phyloP scores from a whole-genome alignment of 2,797 vertebrate species.

The Lagocephalus sceleratus region DNA sequence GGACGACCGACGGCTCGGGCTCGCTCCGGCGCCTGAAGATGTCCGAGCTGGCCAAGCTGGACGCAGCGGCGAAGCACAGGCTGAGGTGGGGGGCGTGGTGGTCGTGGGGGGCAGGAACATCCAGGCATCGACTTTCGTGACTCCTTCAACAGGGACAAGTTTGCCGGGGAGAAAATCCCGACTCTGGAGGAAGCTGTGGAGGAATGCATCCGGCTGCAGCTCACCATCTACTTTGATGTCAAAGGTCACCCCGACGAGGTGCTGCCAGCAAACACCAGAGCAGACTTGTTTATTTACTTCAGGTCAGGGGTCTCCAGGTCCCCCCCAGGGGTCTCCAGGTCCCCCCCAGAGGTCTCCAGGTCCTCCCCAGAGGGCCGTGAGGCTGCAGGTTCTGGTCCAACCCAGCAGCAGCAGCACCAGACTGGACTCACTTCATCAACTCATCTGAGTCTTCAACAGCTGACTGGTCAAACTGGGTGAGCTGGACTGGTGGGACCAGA shows the following conservation, averaged over 20 bases:
- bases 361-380: no score
- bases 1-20: conserved; percentile 89
- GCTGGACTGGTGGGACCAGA: no score
- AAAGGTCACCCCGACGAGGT: conserved; percentile 94
- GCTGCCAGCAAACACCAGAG: conserved; percentile 22
- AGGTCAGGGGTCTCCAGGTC: no score
- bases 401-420: no score
- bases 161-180: conserved; percentile 87
- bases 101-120: no score
- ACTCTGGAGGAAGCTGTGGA: conserved; percentile 88
- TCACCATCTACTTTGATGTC: conserved; percentile 93
- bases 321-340: no score
- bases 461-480: no score
- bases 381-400: no score
- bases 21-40: conserved; percentile 79
- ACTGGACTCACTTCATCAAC: no score
- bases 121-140: not conserved
- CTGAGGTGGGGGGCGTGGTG: conserved; percentile 72
- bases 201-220: conserved; percentile 83
- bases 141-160: conserved; percentile 72
- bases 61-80: conserved; percentile 88
- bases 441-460: no score
- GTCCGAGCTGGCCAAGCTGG: conserved; percentile 82
- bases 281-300: no score
- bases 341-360: no score